Percentiles rank a stretch among this genome's conserved stretches.
These are phyloP conservation scores for Tor tambroides DNA, from an alignment of 2,113 vertebrate species.

Conservation along the genomic window DNA sequence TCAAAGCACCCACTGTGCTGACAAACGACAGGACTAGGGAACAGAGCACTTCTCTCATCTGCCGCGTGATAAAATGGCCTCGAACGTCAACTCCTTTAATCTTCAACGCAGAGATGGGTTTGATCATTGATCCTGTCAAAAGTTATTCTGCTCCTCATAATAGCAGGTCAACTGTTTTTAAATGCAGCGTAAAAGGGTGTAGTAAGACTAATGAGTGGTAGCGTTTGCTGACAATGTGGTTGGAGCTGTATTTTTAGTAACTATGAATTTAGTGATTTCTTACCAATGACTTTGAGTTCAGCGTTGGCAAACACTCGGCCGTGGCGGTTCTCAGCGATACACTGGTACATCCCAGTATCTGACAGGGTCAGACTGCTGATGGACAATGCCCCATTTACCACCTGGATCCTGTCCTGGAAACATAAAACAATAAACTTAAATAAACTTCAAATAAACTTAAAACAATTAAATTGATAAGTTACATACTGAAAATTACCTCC, in stretches of 20 bases:
- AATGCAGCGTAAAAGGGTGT: neutral
- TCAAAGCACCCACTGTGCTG: conserved; percentile 49
- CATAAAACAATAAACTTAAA: conserved; percentile 48
- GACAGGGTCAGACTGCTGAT: conserved; percentile 83
- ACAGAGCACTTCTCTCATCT: conserved; percentile 25
- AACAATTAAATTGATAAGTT: too few species aligned
- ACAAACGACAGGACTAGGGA: conserved; percentile 41
- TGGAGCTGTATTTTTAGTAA: neutral
- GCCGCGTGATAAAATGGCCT: conserved; percentile 35
- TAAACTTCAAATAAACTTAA: too few species aligned
- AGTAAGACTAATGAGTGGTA: conserved; percentile 6
- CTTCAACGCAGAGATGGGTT: conserved; percentile 38
- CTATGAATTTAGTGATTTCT: conserved; percentile 46
- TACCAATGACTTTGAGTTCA: conserved; percentile 90
- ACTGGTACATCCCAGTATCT: conserved; percentile 96
- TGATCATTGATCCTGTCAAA: conserved; percentile 46
- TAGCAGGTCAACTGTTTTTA: conserved; percentile 11
- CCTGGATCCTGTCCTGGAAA: conserved; percentile 87
- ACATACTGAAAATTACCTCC: too few species aligned
- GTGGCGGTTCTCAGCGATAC: conserved; percentile 90
- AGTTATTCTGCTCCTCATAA: conserved; percentile 21
- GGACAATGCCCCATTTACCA: conserved; percentile 86
- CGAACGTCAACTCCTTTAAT: conserved; percentile 44
- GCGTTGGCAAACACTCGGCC: conserved; percentile 87
- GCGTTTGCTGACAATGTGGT: neutral